Evolutionary conservation across 2,113 vertebrate genomes (phyloP).

Genomic region (Panurus biarmicus): DNA sequence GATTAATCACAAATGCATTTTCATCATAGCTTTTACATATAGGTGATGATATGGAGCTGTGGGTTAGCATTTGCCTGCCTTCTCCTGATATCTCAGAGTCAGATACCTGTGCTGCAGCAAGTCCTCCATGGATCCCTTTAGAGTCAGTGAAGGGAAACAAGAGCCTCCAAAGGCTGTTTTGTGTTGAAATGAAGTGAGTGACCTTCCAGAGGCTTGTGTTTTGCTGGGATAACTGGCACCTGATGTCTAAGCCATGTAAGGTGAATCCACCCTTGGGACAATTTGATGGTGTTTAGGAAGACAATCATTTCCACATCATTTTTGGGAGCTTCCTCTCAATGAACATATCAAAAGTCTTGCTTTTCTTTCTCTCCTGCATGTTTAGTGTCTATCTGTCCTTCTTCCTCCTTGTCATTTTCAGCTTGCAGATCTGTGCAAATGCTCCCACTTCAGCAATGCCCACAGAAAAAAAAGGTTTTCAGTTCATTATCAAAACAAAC

Average conservation of each 20-base stretch:
- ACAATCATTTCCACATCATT: neutral
- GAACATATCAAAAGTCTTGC: neutral
- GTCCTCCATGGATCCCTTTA: neutral
- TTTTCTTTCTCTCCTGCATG: neutral
- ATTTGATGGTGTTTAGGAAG: neutral
- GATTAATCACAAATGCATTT: neutral
- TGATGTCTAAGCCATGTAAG: neutral
- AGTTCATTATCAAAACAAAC: neutral
- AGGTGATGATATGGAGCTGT: neutral
- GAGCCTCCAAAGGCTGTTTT: neutral
- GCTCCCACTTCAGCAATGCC: neutral
- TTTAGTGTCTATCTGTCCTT: neutral
- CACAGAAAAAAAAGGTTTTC: neutral
- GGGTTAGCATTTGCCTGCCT: neutral
- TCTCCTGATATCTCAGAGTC: neutral
- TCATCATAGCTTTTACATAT: neutral
- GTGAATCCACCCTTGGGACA: neutral
- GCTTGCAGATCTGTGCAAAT: neutral
- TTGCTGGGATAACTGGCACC: neutral
- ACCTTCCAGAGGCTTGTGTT: neutral
- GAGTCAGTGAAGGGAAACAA: neutral
- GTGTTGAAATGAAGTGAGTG: neutral
- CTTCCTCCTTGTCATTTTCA: neutral
- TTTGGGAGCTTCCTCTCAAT: neutral
- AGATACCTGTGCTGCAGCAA: neutral